Base-by-base conservation (phyloP, 2,797 vertebrate species). In the Muscicapa striata region DNA sequence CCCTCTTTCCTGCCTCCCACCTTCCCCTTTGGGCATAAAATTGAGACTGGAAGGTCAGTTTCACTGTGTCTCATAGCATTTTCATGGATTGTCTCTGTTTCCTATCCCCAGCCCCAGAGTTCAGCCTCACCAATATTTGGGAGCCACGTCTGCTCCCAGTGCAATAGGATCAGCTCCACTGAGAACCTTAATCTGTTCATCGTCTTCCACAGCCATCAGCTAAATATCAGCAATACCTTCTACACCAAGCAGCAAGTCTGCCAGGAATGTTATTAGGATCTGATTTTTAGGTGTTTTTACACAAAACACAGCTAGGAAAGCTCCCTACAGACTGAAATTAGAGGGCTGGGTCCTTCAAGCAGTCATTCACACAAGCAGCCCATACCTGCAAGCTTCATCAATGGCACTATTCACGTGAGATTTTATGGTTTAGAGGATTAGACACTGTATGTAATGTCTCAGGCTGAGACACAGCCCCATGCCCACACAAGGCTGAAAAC, bases 401-500 rank as follows among this genome's bases (percentile, higher is more conserved):
- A 94, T 95, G 84, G 96, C 57, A 63, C 82, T 58, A 95, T 95
- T 96, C 94, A 96, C 32, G 5, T 91, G 92, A 92, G 87, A 72
- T 88, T 96, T 96, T 96, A 96, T 66, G 82, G 84, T 46, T 93
- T 88, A 89, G 59, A 19, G 87, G 89, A 95, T 92, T 86, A 94
- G 94, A 96, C 87, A 66, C 89, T 77, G 76, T 94, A 93, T 94
- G 95, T 93, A 95, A 96, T 90, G 95, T 95, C 94, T 95, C 90
- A 34, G 81, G 62, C 89, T 52, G 62, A 83, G 73, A 67, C 0
- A 0, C 61, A 81, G 66, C 79, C 76, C 72, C 82, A 81, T 67
- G 72, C 23, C 73, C 3, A 6, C 4, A 9, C 10, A 20, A 8
- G 54, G 61, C 76, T 82, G 79, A 89, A 76, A 63, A 67, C 48